Conservation (phyloP, 2,797 vertebrate genomes). For the Hemibagrus guttatus region DNA sequence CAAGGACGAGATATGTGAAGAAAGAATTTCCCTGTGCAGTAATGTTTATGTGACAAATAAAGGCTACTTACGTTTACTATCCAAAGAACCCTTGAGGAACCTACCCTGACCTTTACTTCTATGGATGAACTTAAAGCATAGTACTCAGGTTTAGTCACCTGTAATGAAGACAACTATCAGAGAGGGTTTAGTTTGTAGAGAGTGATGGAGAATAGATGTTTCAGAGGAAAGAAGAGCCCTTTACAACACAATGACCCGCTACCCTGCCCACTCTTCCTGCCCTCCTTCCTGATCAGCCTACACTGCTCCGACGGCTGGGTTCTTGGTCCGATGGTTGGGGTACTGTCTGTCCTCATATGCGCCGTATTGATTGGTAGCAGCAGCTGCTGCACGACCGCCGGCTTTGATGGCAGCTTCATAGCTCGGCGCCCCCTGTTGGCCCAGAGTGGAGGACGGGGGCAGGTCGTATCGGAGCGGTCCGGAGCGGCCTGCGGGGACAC, state of each 20-base stretch:
- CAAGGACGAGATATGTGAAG: too few species aligned
- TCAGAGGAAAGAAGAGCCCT: background rate
- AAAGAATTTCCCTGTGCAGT: too few species aligned
- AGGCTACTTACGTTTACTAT: too few species aligned
- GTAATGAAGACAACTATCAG: too few species aligned
- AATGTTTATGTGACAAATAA: too few species aligned
- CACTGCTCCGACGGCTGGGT: constrained; percentile 23
- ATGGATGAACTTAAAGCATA: background rate
- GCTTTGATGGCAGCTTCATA: constrained; percentile 23
- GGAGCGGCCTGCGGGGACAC: background rate
- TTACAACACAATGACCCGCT: background rate
- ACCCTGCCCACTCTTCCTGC: too few species aligned
- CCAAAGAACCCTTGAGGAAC: background rate
- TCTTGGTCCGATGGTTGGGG: constrained; percentile 32
- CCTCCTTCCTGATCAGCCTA: background rate
- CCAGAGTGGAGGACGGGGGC: constrained; percentile 7
- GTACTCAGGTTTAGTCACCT: background rate
- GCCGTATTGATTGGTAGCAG: background rate
- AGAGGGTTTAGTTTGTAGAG: background rate
- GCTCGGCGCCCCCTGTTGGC: constrained; percentile 18
- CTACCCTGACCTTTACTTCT: background rate
- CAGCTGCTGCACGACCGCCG: background rate
- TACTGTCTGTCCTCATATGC: constrained; percentile 27
- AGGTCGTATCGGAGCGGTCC: constrained; percentile 24
- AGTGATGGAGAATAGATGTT: background rate